Evolutionary conservation across 1,140 invertebrate genomes (phyloP).

Genomic region (Phymastichus coffea): DNA sequence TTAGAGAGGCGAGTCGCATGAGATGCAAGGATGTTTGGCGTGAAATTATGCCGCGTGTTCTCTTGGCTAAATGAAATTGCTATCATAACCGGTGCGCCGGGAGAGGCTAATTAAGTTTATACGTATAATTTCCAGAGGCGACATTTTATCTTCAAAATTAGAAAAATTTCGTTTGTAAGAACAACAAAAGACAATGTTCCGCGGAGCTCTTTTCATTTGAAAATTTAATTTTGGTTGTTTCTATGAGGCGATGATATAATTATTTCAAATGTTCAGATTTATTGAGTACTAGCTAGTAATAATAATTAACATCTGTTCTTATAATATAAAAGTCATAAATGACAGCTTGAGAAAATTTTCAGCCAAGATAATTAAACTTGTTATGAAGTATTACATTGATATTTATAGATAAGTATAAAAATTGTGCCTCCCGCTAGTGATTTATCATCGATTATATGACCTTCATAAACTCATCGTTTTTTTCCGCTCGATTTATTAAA

Average conservation of each 20-base stretch:
- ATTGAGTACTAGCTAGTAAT: too few species aligned
- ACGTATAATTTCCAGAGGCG: background rate
- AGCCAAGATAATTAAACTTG: too few species aligned
- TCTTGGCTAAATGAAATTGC: conserved; percentile 5
- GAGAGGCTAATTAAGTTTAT: conserved; percentile 15
- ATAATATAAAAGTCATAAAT: too few species aligned
- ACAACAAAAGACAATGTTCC: conserved; percentile 6
- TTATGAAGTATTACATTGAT: too few species aligned
- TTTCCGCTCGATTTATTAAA: background rate
- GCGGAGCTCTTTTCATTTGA: too few species aligned
- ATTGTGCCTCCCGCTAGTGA: background rate
- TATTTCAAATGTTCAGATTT: too few species aligned
- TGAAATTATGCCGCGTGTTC: background rate
- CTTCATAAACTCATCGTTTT: conserved; percentile 17
- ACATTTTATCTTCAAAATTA: conserved; percentile 11
- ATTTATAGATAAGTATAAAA: too few species aligned
- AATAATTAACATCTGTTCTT: too few species aligned
- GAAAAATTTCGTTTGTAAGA: background rate
- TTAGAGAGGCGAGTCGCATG: background rate
- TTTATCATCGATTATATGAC: conserved; percentile 17
- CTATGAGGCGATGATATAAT: too few species aligned
- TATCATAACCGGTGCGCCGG: conserved; percentile 4
- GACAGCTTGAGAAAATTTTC: too few species aligned
- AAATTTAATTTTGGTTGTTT: too few species aligned
- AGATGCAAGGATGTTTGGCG: background rate